Conservation (phyloP, 2,113 vertebrate species). For the Phalacrocorax pelagicus region DNA sequence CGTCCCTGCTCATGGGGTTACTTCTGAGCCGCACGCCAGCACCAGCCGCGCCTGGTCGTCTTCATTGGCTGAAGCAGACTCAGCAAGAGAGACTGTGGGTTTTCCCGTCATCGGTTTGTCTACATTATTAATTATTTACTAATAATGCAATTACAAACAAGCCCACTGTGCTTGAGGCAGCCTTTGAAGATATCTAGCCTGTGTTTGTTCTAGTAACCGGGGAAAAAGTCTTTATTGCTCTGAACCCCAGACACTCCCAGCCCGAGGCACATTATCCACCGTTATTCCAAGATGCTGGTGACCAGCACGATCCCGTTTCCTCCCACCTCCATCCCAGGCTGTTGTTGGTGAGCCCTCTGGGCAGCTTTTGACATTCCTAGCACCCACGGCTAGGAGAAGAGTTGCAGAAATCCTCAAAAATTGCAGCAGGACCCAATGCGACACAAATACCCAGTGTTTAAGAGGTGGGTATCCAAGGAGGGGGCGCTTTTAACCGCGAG, state of each 20-base stretch:
- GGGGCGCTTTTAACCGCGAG: background rate
- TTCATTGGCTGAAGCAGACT: background rate
- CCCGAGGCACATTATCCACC: accelerated
- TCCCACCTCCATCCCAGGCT: background rate
- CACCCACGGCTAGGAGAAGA: too few relatives aligned
- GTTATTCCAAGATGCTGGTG: background rate
- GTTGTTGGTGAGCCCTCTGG: background rate
- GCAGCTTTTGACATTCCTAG: accelerated
- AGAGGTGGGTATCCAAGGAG: accelerated
- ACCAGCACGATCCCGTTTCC: accelerated
- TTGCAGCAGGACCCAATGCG: accelerated
- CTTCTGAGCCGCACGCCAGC: background rate
- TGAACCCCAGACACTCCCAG: background rate
- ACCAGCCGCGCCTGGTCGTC: accelerated
- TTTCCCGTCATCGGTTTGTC: background rate
- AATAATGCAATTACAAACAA: background rate
- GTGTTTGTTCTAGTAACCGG: background rate
- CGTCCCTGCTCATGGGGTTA: background rate
- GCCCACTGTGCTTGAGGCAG: background rate
- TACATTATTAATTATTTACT: background rate
- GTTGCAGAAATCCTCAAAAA: background rate
- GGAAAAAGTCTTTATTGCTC: background rate
- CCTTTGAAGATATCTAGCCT: background rate
- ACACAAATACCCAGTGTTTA: accelerated
- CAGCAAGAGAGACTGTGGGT: background rate